These are phyloP conservation scores for Apoda limacodes DNA, from an alignment of 2,888 invertebrate genomes.

Conservation along the genomic window DNA sequence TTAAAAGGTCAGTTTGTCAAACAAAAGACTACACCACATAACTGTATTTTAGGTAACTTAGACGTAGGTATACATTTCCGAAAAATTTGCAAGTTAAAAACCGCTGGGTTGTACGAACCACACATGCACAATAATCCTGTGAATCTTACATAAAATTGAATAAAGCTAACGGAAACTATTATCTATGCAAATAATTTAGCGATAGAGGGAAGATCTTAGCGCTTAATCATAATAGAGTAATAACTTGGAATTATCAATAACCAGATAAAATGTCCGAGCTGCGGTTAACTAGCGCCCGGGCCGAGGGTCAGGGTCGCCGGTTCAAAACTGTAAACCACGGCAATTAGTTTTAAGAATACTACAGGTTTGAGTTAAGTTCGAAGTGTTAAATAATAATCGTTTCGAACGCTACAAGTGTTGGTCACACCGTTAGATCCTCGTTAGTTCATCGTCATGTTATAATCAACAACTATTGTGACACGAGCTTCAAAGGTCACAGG, in stretches of 20 bases:
- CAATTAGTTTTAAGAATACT: constrained; percentile 28
- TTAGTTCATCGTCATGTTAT: too few species aligned
- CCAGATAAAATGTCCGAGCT: constrained; percentile 11
- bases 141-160: constrained; percentile 31
- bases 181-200: constrained; percentile 54
- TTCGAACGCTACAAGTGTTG: too few species aligned
- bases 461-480: too few species aligned
- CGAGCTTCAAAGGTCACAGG: too few species aligned
- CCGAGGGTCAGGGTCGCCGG: constrained; percentile 32
- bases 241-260: constrained; percentile 35
- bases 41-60: too few species aligned
- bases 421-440: too few species aligned
- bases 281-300: constrained; percentile 18
- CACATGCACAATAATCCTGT: constrained; percentile 10
- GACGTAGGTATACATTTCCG: too few species aligned
- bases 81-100: too few species aligned
- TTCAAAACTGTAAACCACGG: constrained; percentile 27
- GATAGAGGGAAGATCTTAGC: constrained; percentile 31
- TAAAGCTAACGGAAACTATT: constrained; percentile 46
- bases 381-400: too few species aligned
- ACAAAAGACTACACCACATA: too few species aligned
- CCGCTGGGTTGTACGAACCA: constrained; percentile 21
- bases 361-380: too few species aligned
- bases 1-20: too few species aligned
- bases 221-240: constrained; percentile 40